Base-by-base conservation (phyloP, 2,888 invertebrate genomes). In the Clistopyga incitator region DNA sequence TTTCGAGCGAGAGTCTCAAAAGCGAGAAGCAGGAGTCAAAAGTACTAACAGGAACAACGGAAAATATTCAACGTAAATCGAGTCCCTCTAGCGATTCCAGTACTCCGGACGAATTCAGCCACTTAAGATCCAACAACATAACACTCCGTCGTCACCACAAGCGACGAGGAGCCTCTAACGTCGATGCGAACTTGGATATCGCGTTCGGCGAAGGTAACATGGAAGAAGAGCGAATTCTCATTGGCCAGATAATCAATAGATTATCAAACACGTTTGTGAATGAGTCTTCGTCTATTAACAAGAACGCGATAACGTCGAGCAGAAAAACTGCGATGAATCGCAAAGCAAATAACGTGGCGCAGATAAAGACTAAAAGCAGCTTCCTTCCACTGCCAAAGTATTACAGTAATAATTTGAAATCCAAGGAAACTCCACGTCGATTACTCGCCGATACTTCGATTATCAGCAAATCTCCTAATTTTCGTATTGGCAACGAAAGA, bases 391-490 rank as follows among this genome's bases (percentile, higher is more conserved):
- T 76, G 10, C 68, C 82, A 0, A 85, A 84, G n/a, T 61, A 81
- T 38, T 74, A 71, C 38, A 78, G 72, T 70, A 71, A 52, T 6
- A 75, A 84, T 42, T 6, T 52, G 42, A 70, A 72, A 65, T 52
- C 34, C 3, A 77, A 56, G 15, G 52, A 68, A 13, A 59, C 67
- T 11, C 13, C 78, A 8, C 64, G 56, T 3, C 20, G 20, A 8
- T 18, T 56, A 45, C 45, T 77, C 42, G 50, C 81, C n/a, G 85
- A 90, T 77, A 87, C 84, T n/a, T 88, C 90, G 29, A 90, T 92
- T 25, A 77, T 92, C 56, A 92, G 91, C 42, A 91, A 88, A 72
- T 92, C 92, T 0, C 92, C 92, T 20, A 92, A 92, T 88, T 88
- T 89, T 10, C 71, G 74, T 38, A 50, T 86, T 52, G n/a, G 29